Evolutionary conservation across 2,888 invertebrate genomes (phyloP), one percentile per base, ranked within the genome.

Genomic region (Ormyrus pomaceus): DNA sequence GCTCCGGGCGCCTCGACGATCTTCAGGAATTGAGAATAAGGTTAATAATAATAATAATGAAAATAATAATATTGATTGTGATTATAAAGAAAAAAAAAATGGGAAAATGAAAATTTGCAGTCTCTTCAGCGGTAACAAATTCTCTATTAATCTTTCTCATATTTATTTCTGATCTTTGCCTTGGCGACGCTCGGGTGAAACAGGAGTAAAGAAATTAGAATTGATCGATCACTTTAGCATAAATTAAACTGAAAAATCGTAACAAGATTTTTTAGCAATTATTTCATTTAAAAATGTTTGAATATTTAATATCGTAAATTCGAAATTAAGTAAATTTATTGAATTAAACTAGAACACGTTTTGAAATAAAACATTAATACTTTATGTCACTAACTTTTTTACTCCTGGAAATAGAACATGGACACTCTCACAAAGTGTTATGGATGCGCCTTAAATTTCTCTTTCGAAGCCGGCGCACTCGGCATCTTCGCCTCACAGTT

Each of bases 121-220:
- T 77, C 66, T 80, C 62, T 70, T 64, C 46, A 61, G 53, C 73
- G 80, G 81, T 81, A 77, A 81, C 77, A 61, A 75, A 69, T 75
- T 51, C n/a, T 50, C n/a, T 45, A 48, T 62, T 68, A 58, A 46
- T 50, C n/a, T 73, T 61, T 56, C 64, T 58, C 48, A 34, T 4
- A 68, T 69, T 51, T 11, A 34, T 64, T 50, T 56, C 58, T 62
- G 34, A 34, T 56, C 65, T 58, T 73, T 61, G 34, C 55, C 13
- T 71, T 51, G 46, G 53, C n/a, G 34, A 50, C 48, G n/a, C 45
- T 78, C 51, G 34, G 34, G 34, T 34, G 34, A 34, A 34, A 3
- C 34, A 34, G 34, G 34, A 34, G 34, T 34, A 34, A 34, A 34
- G 34, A 34, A 34, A 34, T 34, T 34, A 34, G 34, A 34, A 34